Base-by-base conservation (phyloP, 2,797 vertebrate species). In the Chaetodon trifasciatus region DNA sequence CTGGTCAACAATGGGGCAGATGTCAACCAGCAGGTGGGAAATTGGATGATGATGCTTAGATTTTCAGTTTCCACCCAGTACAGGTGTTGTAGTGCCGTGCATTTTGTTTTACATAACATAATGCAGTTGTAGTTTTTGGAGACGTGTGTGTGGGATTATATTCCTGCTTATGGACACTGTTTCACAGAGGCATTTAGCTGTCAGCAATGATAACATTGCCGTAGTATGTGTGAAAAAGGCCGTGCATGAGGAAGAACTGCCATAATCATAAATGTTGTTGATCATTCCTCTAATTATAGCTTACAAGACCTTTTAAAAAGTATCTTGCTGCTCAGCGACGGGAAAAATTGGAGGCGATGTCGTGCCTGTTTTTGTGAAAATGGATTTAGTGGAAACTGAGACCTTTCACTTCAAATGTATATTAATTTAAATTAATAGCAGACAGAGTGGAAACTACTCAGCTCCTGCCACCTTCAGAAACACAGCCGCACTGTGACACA, bases 1-100 rank as follows among this genome's bases (percentile, higher is more conserved):
- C 95, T 99, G 65, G 97, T 99, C 91, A 99, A 99, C 93, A 98
- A 99, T 3, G 97, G 98, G 76, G 97, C 98, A 2, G 97, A 99
- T 47, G 97, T 99, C 93, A 99, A 99, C 96, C 97, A 97, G 91
- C 98, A 98, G 98, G 98, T 98, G 82, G 19, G 85, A 61, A 23
- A n/a, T 16, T 21, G n/a, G n/a, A 15, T 39, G 73, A 37, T 44
- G 15, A 52, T 35, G 23, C 11, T 12, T 46, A 16, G 49, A 58
- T 19, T 16, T 35, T 37, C 9, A 47, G 4, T 6, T 74, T 1
- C 35, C 12, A 32, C 28, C 9, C 5, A 17, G n/a, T 12, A n/a
- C 17, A 17, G 17, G 47, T 32, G 8, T 46, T 6, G 21, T 8
- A 23, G 1, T 23, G 53, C 6, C 49, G 4, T 39, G 17, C 3